Percentiles rank a stretch among this genome's conserved stretches.
phyloP scores from a whole-genome alignment of 2,888 invertebrate genomes.

The Drosophila robusta region DNA sequence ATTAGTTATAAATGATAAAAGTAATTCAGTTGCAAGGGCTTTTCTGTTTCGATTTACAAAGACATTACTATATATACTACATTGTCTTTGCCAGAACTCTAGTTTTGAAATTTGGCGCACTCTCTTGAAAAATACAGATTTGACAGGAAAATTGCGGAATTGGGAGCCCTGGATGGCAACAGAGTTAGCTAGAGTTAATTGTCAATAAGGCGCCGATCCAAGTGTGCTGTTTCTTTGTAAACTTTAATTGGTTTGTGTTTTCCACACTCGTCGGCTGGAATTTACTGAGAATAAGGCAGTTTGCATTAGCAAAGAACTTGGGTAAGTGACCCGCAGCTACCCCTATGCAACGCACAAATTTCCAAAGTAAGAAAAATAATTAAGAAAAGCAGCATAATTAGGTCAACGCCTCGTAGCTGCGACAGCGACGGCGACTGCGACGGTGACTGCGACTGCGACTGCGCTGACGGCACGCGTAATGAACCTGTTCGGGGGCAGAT shows the following conservation, averaged over 20 bases:
- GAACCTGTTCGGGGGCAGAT: slow-evolving; percentile 77
- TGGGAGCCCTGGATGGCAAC: background rate
- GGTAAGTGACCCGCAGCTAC: slow-evolving; percentile 44
- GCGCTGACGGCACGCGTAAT: slow-evolving; percentile 77
- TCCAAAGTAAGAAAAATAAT: slow-evolving; percentile 37
- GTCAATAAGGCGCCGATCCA: background rate
- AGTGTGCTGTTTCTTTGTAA: background rate
- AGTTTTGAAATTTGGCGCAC: too few relatives aligned
- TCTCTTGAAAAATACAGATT: too few relatives aligned
- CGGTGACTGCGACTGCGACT: slow-evolving; percentile 23
- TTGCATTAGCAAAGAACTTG: slow-evolving; percentile 34
- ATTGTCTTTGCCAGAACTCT: too few relatives aligned
- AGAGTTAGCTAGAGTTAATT: too few relatives aligned
- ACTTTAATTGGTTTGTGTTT: too few relatives aligned
- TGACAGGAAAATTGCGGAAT: background rate
- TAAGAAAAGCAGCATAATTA: slow-evolving; percentile 58
- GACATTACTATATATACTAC: too few relatives aligned
- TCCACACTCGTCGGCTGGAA: background rate
- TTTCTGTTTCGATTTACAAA: too few relatives aligned
- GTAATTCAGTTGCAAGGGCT: too few relatives aligned
- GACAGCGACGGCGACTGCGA: slow-evolving; percentile 52
- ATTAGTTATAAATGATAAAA: too few relatives aligned
- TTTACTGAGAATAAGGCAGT: slow-evolving; percentile 29
- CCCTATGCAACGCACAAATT: slow-evolving; percentile 52
- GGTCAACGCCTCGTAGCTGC: slow-evolving; percentile 62